Percentiles rank a stretch among this genome's conserved stretches.
These are phyloP conservation scores for Thaleichthys pacificus DNA, from an alignment of 2,797 vertebrate species.

Conservation along the genomic window DNA sequence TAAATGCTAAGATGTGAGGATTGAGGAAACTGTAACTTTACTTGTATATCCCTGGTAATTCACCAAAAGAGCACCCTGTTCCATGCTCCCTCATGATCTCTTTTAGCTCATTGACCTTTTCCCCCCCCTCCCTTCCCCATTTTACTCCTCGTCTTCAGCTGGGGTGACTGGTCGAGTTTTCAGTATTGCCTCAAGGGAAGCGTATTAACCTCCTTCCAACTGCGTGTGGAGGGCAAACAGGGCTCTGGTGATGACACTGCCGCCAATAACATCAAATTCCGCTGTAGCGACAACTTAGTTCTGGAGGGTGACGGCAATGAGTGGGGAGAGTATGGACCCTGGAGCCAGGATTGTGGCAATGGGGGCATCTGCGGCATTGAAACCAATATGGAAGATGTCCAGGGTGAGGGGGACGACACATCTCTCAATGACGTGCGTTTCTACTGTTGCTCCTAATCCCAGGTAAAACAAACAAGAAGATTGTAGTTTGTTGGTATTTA, in stretches of 20 bases:
- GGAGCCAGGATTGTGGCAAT: slow-evolving; percentile 53
- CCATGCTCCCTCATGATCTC: not conserved
- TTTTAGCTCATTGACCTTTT: not conserved
- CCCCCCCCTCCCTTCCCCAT: not conserved
- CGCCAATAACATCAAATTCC: slow-evolving; percentile 73
- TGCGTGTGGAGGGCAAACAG: slow-evolving; percentile 64
- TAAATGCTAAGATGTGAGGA: too few species aligned
- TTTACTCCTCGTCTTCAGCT: too few species aligned
- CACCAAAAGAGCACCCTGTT: too few species aligned
- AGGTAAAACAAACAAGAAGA: slow-evolving; percentile 44
- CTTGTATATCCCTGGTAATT: too few species aligned
- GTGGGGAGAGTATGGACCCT: slow-evolving; percentile 65
- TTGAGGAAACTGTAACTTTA: too few species aligned
- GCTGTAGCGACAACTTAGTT: slow-evolving; percentile 65
- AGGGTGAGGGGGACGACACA: slow-evolving; percentile 62
- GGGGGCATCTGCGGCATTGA: slow-evolving; percentile 69
- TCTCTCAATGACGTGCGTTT: slow-evolving; percentile 71
- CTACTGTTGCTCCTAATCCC: slow-evolving; percentile 57
- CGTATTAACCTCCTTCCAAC: slow-evolving; percentile 69
- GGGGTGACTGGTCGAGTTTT: slow-evolving; percentile 70
- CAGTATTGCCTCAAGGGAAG: slow-evolving; percentile 66
- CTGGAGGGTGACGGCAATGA: slow-evolving; percentile 50
- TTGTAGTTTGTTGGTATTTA: too few species aligned
- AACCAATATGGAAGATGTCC: slow-evolving; percentile 69
- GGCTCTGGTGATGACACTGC: slow-evolving; percentile 65